These are phyloP conservation scores for Macropodus opercularis DNA, from an alignment of 2,797 vertebrate species.

Conservation along the genomic window DNA sequence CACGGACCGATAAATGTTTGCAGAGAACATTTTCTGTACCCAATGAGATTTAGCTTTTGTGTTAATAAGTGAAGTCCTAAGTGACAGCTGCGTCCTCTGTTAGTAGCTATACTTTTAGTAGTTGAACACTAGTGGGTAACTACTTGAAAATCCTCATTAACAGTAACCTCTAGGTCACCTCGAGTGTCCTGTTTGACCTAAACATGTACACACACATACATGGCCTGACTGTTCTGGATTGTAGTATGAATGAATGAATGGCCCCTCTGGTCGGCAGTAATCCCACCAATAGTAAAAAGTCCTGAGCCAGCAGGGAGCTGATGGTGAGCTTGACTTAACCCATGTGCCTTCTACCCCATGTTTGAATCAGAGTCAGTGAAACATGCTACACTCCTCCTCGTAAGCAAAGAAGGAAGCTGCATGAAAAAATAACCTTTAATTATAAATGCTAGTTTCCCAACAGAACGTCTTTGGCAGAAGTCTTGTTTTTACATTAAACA, in stretches of 20 bases:
- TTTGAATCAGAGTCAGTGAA: constrained; percentile 8
- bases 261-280: constrained; percentile 59
- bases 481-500: not conserved
- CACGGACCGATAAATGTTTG: not conserved
- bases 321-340: constrained; percentile 53
- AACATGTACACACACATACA: constrained; percentile 16
- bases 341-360: constrained; percentile 14
- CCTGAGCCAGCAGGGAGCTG: constrained; percentile 69
- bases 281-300: constrained; percentile 68
- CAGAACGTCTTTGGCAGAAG: not conserved
- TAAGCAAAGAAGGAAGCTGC: not conserved
- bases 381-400: constrained; percentile 1
- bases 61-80: too few relatives aligned
- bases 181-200: constrained; percentile 49
- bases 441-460: constrained; percentile 5
- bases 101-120: too few relatives aligned
- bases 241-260: constrained; percentile 49
- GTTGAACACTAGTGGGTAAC: too few relatives aligned
- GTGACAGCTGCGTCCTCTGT: too few relatives aligned
- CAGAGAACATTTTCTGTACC: not conserved
- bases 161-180: constrained; percentile 43
- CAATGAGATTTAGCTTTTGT: not conserved
- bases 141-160: too few relatives aligned
- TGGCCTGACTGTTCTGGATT: constrained; percentile 64
- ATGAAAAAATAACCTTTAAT: constrained; percentile 8